Base-by-base conservation (phyloP, 2,113 vertebrate species). In the Montifringilla adamsi region DNA sequence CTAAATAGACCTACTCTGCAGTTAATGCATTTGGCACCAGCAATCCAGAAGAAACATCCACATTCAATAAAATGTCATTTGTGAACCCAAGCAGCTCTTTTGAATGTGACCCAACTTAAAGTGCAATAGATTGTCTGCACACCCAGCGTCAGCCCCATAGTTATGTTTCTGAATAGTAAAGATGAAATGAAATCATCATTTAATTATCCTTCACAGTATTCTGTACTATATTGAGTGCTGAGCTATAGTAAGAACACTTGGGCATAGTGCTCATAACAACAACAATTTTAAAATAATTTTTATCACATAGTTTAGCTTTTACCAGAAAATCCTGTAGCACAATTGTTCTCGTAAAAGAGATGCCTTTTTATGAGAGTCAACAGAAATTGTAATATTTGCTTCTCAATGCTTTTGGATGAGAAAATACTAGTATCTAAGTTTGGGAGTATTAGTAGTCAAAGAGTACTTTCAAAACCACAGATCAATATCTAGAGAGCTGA, bases 21-120 rank as follows among this genome's bases (percentile, higher is more conserved):
- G 24, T 41, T n/a, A 47, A 30, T 41, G 13, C 47, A 55, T 28
- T 63, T 30, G 20, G 58, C 39, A 62, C 8, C 41, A 47, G n/a
- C 30, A 47, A 30, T 26, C n/a, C 49, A 55, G 35, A 63, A 26
- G 66, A 49, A 72, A 13, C 15, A 47, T 12, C n/a, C 16, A 2
- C 30, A 63, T 56, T 35, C 24, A 63, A 26, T 8, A 63, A 79
- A n/a, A 35, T 3, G 2, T 47, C 16, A 24, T 30, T 56, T 0
- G 0, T 63, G 30, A 63, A 47, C 11, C 11, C 66, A 47, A n/a
- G 11, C 0, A 1, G 13, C 19, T 63, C 39, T 87, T 79, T 20
- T 10, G 6, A 39, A 55, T 24, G n/a, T 6, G 10, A n/a, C 41
- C 13, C 39, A 37, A 19, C 4, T 13, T 28, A 14, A n/a, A 44